Evolutionary conservation across 2,888 invertebrate genomes (phyloP), one percentile per base, ranked within the genome.

Genomic region (Idaea biselata): DNA sequence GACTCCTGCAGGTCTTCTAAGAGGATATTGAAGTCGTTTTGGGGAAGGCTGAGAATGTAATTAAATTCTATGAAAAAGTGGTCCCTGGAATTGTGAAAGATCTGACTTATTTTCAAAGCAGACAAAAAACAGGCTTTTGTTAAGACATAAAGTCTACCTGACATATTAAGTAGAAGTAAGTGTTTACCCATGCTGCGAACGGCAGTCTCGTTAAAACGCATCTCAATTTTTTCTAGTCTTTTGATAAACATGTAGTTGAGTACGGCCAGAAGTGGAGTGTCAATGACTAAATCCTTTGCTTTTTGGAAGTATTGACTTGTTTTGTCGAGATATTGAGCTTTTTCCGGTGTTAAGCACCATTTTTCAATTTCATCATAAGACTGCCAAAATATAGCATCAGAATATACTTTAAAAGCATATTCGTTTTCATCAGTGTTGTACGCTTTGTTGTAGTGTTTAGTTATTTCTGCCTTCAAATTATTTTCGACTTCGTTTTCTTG

Each of bases 331-430:
- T 81, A 81, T 6, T 67, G 65, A 0, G 73, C 75, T 55, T 74
- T 67, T 0, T 71, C 70, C 58, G 69, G 67, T 56, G 67, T 63
- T 69, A 80, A 76, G 81, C 81, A 82, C 82, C 82, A 82, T 64
- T 80, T 80, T 68, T 80, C 79, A 63, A 82, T 73, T 68, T 78
- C 75, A 16, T 80, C 79, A 62, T 82, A 82, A 61, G 76, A 78
- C 63, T 76, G 72, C 16, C 80, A 68, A 63, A 75, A 82, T 60
- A 81, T 80, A 8, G 80, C 79, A 61, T 82, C 81, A 0, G 80
- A 74, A 63, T 81, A 77, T 59, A 80, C 75, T 55, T 71, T 68
- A 33, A 80, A 77, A 2, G 73, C 61, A 33, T 76, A 73, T 55
- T 76, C 70, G 55, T 78, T 73, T 16, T 66, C 63, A 6, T 66